These are phyloP conservation scores for Pantherophis guttatus DNA, from an alignment of 2,113 vertebrate species.

Conservation along the genomic window DNA sequence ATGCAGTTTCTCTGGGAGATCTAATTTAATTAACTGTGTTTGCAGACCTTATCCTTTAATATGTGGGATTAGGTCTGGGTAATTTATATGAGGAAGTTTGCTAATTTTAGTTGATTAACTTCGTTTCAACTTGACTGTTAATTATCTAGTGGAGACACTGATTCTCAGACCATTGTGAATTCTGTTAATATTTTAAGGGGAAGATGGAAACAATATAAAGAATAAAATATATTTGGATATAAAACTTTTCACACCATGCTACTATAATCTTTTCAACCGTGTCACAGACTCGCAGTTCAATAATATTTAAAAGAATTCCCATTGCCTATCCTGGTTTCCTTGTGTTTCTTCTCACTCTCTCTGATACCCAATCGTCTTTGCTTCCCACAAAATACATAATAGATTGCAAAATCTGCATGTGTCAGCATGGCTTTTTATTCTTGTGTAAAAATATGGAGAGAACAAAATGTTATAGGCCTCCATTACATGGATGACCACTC, in stretches of 20 bases:
- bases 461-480: neutral
- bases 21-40: neutral
- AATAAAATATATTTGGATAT: neutral
- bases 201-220: neutral
- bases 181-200: neutral
- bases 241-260: neutral
- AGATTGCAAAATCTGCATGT: neutral
- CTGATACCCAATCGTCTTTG: neutral
- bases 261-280: neutral
- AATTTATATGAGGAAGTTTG: neutral
- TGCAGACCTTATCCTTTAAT: neutral
- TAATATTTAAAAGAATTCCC: neutral
- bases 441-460: neutral
- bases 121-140: neutral
- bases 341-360: neutral
- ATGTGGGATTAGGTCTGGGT: neutral
- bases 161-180: neutral
- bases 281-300: neutral
- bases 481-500: neutral
- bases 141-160: neutral
- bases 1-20: neutral
- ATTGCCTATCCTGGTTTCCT: neutral
- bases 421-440: neutral
- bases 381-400: neutral
- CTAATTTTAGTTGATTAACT: neutral